These are phyloP conservation scores for Hydrotaea diabolus DNA, from an alignment of 2,888 invertebrate genomes.

Conservation along the genomic window DNA sequence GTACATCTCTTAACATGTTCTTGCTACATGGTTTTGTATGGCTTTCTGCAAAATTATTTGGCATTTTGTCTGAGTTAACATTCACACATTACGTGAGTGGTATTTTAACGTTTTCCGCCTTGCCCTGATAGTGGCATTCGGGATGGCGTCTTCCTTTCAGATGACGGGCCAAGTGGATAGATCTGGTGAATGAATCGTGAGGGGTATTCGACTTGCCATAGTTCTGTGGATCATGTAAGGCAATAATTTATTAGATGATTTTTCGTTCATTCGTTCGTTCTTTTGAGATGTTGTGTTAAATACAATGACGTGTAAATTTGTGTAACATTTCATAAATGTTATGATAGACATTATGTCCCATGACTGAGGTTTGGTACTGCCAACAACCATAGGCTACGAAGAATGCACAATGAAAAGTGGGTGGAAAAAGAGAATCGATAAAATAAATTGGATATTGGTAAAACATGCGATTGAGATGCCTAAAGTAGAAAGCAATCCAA, in stretches of 20 bases:
- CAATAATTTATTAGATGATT: constrained; percentile 7
- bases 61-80: constrained; percentile 12
- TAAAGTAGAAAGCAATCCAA: too few relatives aligned
- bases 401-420: too few relatives aligned
- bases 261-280: not conserved
- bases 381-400: too few relatives aligned
- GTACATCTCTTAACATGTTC: not conserved
- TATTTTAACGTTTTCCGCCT: not conserved
- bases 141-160: not conserved
- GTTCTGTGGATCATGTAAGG: not conserved
- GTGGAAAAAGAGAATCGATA: too few relatives aligned
- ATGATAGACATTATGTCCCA: not conserved
- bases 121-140: not conserved
- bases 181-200: not conserved
- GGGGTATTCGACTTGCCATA: not conserved
- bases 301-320: not conserved
- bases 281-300: not conserved
- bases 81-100: not conserved
- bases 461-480: too few relatives aligned
- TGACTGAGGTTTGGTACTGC: not conserved
- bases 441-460: too few relatives aligned
- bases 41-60: constrained; percentile 17
- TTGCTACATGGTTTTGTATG: not conserved
- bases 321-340: constrained; percentile 4
- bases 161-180: too few relatives aligned